A percentile compares a stretch with the other conserved stretches of the same genome.
These are phyloP conservation scores for Trigoniulus corallinus DNA, from an alignment of 1,140 invertebrate species.

Conservation along the genomic window DNA sequence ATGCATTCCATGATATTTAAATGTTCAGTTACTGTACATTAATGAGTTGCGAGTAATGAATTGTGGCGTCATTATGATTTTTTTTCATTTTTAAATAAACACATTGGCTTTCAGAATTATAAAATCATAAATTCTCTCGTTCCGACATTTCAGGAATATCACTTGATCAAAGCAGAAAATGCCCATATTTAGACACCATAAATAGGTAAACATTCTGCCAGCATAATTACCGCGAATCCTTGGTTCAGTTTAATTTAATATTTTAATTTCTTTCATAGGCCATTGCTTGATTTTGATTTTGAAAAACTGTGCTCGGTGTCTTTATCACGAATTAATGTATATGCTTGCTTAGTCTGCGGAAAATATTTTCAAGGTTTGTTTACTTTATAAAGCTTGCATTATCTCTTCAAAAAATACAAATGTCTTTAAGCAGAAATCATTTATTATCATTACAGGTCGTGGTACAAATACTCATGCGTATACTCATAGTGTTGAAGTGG, in stretches of 20 bases:
- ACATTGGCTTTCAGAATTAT: too few relatives aligned
- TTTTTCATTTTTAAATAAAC: too few relatives aligned
- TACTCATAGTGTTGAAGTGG: conserved; percentile 91
- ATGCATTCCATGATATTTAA: too few relatives aligned
- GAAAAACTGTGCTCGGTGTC: conserved; percentile 98
- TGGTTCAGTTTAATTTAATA: not conserved
- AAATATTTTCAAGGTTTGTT: conserved; percentile 85
- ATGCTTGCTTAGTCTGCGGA: conserved; percentile 98
- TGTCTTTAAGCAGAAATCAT: not conserved
- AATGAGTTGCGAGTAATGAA: too few relatives aligned
- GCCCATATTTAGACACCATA: not conserved
- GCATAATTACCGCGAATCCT: not conserved
- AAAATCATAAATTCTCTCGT: too few relatives aligned
- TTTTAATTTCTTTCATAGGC: conserved; percentile 25
- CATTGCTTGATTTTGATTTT: conserved; percentile 98
- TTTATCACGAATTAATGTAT: conserved; percentile 95
- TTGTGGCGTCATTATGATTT: too few relatives aligned
- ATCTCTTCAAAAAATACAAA: conserved; percentile 2
- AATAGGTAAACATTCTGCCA: conserved; percentile 8
- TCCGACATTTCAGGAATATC: too few relatives aligned
- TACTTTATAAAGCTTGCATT: conserved; percentile 3
- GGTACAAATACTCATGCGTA: conserved; percentile 98
- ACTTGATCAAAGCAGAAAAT: not conserved
- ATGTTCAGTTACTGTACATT: too few relatives aligned
- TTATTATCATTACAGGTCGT: conserved; percentile 50